phyloP scores from a whole-genome alignment of 2,797 vertebrate species.

The Pseudochaenichthys georgianus region DNA sequence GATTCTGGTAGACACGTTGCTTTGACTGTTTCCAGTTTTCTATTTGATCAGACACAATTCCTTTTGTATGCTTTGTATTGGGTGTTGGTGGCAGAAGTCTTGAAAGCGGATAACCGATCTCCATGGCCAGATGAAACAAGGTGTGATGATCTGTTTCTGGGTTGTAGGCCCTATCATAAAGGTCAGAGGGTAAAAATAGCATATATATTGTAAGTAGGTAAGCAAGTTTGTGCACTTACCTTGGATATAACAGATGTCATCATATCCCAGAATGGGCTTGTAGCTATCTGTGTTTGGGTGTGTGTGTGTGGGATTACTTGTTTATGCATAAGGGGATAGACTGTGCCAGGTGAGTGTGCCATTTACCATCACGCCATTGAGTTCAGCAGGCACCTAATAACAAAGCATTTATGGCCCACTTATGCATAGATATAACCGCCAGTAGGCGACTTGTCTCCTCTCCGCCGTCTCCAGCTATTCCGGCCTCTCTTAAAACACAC shows the following conservation, averaged over 20 bases:
- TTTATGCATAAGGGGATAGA: slow-evolving; percentile 74
- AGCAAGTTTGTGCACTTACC: slow-evolving; percentile 14
- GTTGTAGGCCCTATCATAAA: slow-evolving; percentile 25
- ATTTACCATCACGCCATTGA: slow-evolving; percentile 82
- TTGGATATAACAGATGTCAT: slow-evolving; percentile 52
- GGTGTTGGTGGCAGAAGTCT: neutral
- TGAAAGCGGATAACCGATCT: neutral
- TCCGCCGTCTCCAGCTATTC: slow-evolving; percentile 70
- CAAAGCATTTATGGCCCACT: slow-evolving; percentile 82
- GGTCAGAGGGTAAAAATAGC: slow-evolving; percentile 6
- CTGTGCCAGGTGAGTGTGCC: slow-evolving; percentile 76
- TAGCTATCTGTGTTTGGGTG: slow-evolving; percentile 14
- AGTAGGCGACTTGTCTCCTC: slow-evolving; percentile 64
- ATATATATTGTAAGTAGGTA: slow-evolving; percentile 7
- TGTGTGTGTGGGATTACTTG: slow-evolving; percentile 60
- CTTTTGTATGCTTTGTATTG: neutral
- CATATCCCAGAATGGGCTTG: slow-evolving; percentile 30
- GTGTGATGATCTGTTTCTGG: neutral
- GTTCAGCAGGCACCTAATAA: slow-evolving; percentile 84
- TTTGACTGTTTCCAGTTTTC: neutral
- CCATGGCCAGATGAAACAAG: neutral
- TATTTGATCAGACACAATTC: neutral
- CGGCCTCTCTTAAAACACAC: slow-evolving; percentile 74
- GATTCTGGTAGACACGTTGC: too few relatives aligned
- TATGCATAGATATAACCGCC: slow-evolving; percentile 82